phyloP scores from a whole-genome alignment of 1,140 invertebrate species.

The Lucilia cuprina region DNA sequence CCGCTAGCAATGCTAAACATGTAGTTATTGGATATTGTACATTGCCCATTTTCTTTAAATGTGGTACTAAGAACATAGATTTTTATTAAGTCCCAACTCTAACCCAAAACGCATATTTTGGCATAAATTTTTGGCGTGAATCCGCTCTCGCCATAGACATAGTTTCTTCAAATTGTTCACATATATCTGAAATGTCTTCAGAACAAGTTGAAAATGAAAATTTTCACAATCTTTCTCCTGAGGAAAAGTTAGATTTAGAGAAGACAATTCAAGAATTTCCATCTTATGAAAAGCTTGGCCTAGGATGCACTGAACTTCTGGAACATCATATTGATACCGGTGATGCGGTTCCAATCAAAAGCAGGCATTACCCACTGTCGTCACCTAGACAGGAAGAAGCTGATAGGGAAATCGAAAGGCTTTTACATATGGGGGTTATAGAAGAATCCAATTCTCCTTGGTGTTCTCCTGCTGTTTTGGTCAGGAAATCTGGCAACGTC shows the following conservation, averaged over 20 bases:
- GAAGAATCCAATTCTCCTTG: not conserved
- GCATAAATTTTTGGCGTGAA: too few species aligned
- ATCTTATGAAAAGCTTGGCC: not conserved
- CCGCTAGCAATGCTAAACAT: not conserved
- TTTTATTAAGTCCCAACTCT: not conserved
- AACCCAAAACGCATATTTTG: not conserved
- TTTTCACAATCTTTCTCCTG: not conserved
- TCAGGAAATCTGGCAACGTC: conserved; percentile 29
- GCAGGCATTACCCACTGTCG: not conserved
- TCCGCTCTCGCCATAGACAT: not conserved
- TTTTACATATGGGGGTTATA: not conserved
- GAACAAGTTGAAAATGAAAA: not conserved
- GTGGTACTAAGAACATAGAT: not conserved
- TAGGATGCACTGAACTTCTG: not conserved
- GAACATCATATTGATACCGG: not conserved
- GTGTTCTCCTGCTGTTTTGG: conserved; percentile 15
- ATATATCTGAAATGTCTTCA: not conserved
- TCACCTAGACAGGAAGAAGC: not conserved
- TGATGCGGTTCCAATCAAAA: not conserved
- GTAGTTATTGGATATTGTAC: not conserved
- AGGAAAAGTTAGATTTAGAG: not conserved
- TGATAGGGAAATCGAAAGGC: not conserved
- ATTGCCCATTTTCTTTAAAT: not conserved
- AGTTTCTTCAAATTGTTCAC: not conserved
- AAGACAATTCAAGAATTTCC: not conserved